These are phyloP conservation scores for Perodicticus potto DNA, from an alignment of 2,797 vertebrate genomes.

Conservation along the genomic window DNA sequence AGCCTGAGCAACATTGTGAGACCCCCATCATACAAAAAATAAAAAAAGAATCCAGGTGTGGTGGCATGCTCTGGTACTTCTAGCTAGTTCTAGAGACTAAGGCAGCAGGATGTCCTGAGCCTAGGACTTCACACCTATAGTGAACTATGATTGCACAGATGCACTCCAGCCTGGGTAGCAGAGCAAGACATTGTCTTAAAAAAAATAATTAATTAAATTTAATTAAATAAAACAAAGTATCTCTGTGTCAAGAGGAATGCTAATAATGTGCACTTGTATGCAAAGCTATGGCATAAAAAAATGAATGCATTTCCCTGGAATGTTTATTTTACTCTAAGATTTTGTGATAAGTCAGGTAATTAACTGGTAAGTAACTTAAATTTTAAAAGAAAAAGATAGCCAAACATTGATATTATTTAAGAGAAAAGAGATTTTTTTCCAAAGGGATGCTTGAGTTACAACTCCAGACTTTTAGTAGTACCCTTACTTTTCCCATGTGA, in stretches of 20 bases:
- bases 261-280: constrained; percentile 41
- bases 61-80: not conserved
- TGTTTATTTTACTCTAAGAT: constrained; percentile 48
- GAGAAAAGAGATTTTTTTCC: not conserved
- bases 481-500: not conserved
- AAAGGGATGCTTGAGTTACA: not conserved
- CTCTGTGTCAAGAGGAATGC: constrained; percentile 17
- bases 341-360: constrained; percentile 9
- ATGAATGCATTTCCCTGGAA: not conserved
- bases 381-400: not conserved
- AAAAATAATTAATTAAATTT: not conserved
- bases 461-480: not conserved
- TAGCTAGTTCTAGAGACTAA: not conserved
- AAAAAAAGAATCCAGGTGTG: not conserved
- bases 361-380: constrained; percentile 46
- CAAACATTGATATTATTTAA: not conserved
- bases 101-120: not conserved
- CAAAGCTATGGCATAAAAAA: constrained; percentile 50
- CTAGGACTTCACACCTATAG: not conserved
- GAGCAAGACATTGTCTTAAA: not conserved
- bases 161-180: not conserved
- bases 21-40: not conserved
- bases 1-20: not conserved
- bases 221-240: not conserved
- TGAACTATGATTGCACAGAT: not conserved